phyloP scores from a whole-genome alignment of 2,113 vertebrate genomes.

The Arothron firmamentum region DNA sequence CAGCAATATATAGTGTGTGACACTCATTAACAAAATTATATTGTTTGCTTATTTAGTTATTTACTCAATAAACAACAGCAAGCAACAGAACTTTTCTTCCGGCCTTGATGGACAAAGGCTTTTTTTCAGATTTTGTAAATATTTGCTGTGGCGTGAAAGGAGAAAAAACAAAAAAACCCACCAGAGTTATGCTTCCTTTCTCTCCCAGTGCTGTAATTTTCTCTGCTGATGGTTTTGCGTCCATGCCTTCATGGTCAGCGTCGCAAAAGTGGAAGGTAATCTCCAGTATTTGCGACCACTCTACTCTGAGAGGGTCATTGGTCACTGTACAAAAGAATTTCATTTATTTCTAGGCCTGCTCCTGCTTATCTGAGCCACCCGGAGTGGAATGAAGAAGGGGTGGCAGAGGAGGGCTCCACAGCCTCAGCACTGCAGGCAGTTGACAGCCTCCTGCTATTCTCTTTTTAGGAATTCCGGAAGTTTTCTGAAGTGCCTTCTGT shows the following conservation, averaged over 20 bases:
- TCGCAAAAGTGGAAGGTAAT: conserved; percentile 19
- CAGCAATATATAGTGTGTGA: conserved; percentile 6
- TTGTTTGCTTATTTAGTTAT: not conserved
- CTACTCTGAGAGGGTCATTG: conserved; percentile 20
- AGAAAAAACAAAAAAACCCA: conserved; percentile 1
- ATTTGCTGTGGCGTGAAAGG: not conserved
- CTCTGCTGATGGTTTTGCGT: not conserved
- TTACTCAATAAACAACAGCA: not conserved
- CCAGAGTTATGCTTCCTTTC: not conserved
- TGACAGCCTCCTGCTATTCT: not conserved
- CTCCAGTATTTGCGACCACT: conserved; percentile 13
- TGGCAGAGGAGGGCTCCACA: conserved; percentile 8
- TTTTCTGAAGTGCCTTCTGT: not conserved
- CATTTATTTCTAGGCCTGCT: conserved; percentile 20
- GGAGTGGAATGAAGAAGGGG: not conserved
- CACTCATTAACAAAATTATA: conserved; percentile 9
- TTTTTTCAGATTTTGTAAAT: not conserved
- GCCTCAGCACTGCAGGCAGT: not conserved
- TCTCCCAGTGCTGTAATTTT: not conserved
- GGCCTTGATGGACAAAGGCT: not conserved
- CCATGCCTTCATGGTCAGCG: conserved; percentile 3
- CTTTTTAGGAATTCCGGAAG: not conserved
- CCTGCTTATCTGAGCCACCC: conserved; percentile 23
- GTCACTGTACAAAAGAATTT: conserved; percentile 24
- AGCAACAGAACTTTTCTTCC: conserved; percentile 1